Base-by-base conservation (phyloP, 2,888 invertebrate species). In the Drosophila algonquin region DNA sequence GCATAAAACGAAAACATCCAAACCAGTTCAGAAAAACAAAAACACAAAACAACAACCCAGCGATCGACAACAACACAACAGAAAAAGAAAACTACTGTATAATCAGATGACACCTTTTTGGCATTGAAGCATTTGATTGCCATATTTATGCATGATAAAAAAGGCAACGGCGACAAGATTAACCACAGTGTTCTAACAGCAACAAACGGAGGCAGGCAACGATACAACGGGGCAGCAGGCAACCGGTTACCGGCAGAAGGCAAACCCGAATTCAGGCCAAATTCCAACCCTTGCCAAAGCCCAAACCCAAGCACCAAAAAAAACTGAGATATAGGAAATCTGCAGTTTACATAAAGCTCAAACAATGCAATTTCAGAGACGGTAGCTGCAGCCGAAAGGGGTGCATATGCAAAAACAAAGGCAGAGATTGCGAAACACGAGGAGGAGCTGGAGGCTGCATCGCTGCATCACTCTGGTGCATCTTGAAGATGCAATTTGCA, bases 151-250 rank as follows among this genome's bases (percentile, higher is more conserved):
- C 56, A 63, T 85, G 86, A 87, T 85, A 82, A 86, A 74, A 83
- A 85, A 82, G 83, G 85, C 87, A 84, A 87, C 88, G 80, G 89
- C 86, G 88, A 85, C 89, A 89, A 86, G 89, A 86, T 86, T 89
- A 86, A 86, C 85, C 85, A 89, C 85, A 86, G 88, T 80, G 77
- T 76, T 73, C 88, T 76, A 89, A 86, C 86, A 80, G 85, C 68
- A 46, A 55, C 47, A 87, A 85, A 89, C 78, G 21, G 21, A 21
- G 21, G 21, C 21, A 21, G 21, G 21, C 21, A 21, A 21, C 21
- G 21, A 2, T 1, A 2, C 21, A 21, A 21, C 21, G 3, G 21
- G 21, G 21, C 21, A 21, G 76, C 75, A 51, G 21, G 40, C 35
- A 82, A 87, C 88, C 64, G 63, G 85, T 85, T 89, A 32, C 44